phyloP scores from a whole-genome alignment of 2,797 vertebrate species.

The Pseudotriccus pelzelni region DNA sequence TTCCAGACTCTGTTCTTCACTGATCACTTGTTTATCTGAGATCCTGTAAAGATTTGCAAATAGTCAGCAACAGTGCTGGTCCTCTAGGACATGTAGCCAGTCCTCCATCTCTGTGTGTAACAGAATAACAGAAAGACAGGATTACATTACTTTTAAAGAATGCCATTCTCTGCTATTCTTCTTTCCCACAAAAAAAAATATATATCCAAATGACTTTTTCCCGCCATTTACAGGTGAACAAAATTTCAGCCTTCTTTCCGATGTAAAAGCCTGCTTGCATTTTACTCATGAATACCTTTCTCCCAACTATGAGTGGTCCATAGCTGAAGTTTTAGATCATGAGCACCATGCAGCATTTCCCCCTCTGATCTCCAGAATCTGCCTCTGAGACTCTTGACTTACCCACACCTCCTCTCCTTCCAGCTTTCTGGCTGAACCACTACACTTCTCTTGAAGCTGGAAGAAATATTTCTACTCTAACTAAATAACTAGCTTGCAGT shows the following conservation, averaged over 20 bases:
- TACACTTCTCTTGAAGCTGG: neutral
- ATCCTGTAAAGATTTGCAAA: neutral
- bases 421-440: neutral
- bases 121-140: neutral
- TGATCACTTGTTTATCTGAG: neutral
- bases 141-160: neutral
- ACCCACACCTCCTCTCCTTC: neutral
- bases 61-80: neutral
- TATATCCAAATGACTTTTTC: neutral
- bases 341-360: accelerated
- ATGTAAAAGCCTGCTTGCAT: neutral
- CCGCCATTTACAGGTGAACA: accelerated
- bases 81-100: neutral
- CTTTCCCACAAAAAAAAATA: neutral
- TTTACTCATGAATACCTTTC: neutral
- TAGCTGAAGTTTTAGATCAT: neutral
- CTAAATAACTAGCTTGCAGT: neutral
- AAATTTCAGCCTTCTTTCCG: neutral
- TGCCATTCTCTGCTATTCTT: neutral
- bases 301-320: neutral
- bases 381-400: neutral
- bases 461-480: neutral
- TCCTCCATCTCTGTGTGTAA: neutral
- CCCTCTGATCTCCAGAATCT: neutral
- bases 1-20: neutral